phyloP scores from a whole-genome alignment of 2,113 vertebrate species.

The Antennarius striatus region DNA sequence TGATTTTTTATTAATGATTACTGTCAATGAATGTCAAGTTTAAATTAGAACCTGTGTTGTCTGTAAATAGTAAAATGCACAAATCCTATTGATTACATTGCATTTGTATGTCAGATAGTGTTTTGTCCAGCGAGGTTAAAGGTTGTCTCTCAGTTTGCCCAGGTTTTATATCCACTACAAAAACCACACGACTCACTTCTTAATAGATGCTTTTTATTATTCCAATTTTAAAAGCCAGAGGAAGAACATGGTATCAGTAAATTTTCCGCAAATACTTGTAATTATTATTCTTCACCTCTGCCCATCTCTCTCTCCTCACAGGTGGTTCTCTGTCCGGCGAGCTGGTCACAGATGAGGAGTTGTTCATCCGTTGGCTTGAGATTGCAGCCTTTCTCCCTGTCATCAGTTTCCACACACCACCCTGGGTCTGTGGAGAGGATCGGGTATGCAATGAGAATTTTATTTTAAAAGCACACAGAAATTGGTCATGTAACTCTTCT shows the following conservation, averaged over 20 bases:
- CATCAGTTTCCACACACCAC: constrained; percentile 86
- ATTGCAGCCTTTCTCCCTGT: constrained; percentile 88
- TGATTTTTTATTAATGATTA: too few species aligned
- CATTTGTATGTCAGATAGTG: too few species aligned
- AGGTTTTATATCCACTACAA: too few species aligned
- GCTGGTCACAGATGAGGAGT: constrained; percentile 78
- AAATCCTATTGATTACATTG: too few species aligned
- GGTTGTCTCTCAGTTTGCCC: too few species aligned
- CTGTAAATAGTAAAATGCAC: too few species aligned
- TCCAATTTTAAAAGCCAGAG: constrained; percentile 1
- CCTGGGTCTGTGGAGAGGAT: constrained; percentile 84
- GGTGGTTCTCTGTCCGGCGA: constrained; percentile 83
- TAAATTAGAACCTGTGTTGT: too few species aligned
- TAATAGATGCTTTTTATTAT: not conserved
- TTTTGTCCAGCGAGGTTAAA: too few species aligned
- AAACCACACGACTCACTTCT: too few species aligned
- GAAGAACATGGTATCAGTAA: too few species aligned
- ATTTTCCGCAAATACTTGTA: too few species aligned
- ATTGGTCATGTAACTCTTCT: not conserved
- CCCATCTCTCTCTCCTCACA: constrained; percentile 43
- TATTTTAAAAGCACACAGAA: not conserved
- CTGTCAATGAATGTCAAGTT: too few species aligned
- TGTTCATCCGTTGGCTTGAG: constrained; percentile 90
- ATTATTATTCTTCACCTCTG: not conserved
- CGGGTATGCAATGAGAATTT: constrained; percentile 70